phyloP scores from a whole-genome alignment of 2,113 vertebrate species.

The Hippopotamus amphibius region DNA sequence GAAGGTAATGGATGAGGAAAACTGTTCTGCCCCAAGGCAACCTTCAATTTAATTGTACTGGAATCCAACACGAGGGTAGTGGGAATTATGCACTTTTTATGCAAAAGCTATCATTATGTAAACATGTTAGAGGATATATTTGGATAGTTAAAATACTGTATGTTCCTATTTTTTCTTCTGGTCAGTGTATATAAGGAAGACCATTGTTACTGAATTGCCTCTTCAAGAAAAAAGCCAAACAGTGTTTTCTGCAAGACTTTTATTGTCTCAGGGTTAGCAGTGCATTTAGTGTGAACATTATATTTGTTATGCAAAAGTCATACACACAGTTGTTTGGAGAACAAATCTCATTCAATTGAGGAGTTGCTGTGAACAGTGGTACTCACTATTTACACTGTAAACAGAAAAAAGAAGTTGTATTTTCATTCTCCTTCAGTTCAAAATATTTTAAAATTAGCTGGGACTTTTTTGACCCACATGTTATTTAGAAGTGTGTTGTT shows the following conservation, averaged over 20 bases:
- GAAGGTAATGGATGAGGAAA: background rate
- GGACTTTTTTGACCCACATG: background rate
- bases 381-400: background rate
- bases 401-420: background rate
- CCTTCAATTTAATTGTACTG: background rate
- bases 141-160: background rate
- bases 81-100: background rate
- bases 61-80: background rate
- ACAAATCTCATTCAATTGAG: background rate
- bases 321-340: background rate
- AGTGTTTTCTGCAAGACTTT: background rate
- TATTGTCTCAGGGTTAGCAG: background rate
- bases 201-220: background rate
- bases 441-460: background rate
- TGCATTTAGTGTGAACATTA: background rate
- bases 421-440: background rate
- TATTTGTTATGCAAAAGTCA: background rate
- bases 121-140: background rate
- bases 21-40: background rate
- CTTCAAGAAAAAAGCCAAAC: background rate
- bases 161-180: background rate
- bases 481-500: background rate
- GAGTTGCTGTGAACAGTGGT: background rate
- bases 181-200: background rate
- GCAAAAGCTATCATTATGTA: background rate